Evolutionary conservation across 2,888 invertebrate genomes (phyloP).

Genomic region (Macrosoma leucophasiata): DNA sequence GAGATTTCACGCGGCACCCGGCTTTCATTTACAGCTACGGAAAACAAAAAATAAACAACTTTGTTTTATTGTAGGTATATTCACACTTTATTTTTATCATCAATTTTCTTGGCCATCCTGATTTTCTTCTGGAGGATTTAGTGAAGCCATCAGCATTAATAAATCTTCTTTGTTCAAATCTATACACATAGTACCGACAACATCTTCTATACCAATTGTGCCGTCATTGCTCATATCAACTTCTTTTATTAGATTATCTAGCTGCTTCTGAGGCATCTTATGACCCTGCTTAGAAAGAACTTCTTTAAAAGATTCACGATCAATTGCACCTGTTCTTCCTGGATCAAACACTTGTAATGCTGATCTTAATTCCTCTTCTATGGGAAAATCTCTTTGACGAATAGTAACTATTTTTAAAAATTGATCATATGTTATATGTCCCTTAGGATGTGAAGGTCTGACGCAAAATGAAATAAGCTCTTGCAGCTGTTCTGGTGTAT

Average conservation of each 20-base stretch:
- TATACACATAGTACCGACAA: conserved; percentile 61
- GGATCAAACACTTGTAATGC: conserved; percentile 54
- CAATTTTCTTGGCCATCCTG: conserved; percentile 16
- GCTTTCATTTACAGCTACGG: too few species aligned
- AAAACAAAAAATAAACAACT: too few species aligned
- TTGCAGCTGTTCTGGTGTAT: conserved; percentile 55
- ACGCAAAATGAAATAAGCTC: conserved; percentile 55
- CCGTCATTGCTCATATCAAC: conserved; percentile 62
- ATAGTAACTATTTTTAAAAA: conserved; percentile 60
- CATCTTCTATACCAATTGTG: conserved; percentile 58
- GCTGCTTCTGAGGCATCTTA: conserved; percentile 43
- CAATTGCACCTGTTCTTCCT: conserved; percentile 41
- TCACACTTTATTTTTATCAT: conserved; percentile 1
- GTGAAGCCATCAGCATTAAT: conserved; percentile 38
- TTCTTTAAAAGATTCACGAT: conserved; percentile 51
- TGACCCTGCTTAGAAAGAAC: conserved; percentile 45
- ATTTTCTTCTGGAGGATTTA: conserved; percentile 32
- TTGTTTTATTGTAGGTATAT: neutral
- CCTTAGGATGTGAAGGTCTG: conserved; percentile 53
- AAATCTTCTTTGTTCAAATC: conserved; percentile 61
- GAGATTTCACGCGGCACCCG: too few species aligned
- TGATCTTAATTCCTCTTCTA: conserved; percentile 55
- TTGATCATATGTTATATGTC: conserved; percentile 55
- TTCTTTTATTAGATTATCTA: conserved; percentile 59
- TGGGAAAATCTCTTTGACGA: conserved; percentile 47